Base-by-base conservation (phyloP, 2,797 vertebrate genomes). In the Danio tinwini region DNA sequence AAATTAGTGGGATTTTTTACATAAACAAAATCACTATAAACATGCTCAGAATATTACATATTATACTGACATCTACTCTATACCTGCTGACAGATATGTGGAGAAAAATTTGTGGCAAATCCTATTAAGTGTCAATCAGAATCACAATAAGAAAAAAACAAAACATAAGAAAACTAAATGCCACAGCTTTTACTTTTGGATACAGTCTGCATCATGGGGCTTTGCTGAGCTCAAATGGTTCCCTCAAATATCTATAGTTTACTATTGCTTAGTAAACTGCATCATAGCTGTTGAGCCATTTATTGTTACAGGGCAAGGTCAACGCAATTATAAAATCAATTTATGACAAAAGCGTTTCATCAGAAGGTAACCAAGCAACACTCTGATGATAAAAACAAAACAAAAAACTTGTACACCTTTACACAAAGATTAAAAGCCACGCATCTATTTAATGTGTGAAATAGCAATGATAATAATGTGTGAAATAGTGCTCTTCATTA, bases 161-260 rank as follows among this genome's bases (percentile, higher is more conserved):
- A n/a, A n/a, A n/a, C n/a, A n/a, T n/a, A n/a, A n/a, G n/a, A 29
- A 29, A 29, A 29, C 29, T 50, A 55, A 63, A 76, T 59, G 70
- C 17, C 42, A 73, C 40, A 59, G 53, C 52, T 65, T 29, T 29
- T 29, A 29, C 29, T 29, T 75, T 65, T 55, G 61, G 8, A 55
- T 40, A 55, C 14, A 64, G 74, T 14, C 63, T 76, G 62, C 52
- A 64, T 64, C 44, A 13, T 55, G 39, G 49, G 21, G 29, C 7
- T 37, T 67, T 50, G 45, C 45, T 37, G 21, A 68, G 45, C 12
- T 29, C 19, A n/a, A 62, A 16, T n/a, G 2, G 42, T 39, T 50
- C 45, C 37, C 4, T 50, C 14, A 68, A 49, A 68, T 6, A 29
- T 29, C 1, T 29, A 13, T 40, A 53, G 49, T 70, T 39, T 40